phyloP scores from a whole-genome alignment of 2,888 invertebrate species.

The Cryptophagus acutangulus region DNA sequence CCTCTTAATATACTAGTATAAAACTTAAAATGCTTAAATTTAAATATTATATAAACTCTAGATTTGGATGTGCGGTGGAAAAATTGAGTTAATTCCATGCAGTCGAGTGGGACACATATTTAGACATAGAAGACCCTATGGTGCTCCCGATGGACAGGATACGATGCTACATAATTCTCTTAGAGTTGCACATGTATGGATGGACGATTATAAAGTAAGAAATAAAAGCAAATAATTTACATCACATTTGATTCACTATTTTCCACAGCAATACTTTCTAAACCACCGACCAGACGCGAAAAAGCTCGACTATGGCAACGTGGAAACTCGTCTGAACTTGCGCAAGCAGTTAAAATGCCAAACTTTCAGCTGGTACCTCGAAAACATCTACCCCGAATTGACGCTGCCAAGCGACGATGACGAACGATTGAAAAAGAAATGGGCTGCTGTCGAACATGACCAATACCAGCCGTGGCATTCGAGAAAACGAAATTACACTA shows the following conservation, averaged over 20 bases:
- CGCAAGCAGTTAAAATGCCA: constrained; percentile 72
- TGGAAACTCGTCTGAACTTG: constrained; percentile 67
- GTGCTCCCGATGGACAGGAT: constrained; percentile 73
- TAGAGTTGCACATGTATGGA: constrained; percentile 92
- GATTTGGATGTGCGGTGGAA: constrained; percentile 97
- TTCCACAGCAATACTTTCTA: constrained; percentile 67
- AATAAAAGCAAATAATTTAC: too few relatives aligned
- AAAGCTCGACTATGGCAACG: constrained; percentile 68
- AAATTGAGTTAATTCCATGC: constrained; percentile 86
- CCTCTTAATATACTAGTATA: background rate
- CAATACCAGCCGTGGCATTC: constrained; percentile 80
- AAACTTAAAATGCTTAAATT: background rate
- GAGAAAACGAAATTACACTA: constrained; percentile 68
- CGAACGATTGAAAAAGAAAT: constrained; percentile 54
- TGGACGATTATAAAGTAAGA: constrained; percentile 85
- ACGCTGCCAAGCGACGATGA: constrained; percentile 59
- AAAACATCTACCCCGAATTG: constrained; percentile 78
- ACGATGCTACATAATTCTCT: constrained; percentile 89
- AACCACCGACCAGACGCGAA: constrained; percentile 61
- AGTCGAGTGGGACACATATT: constrained; percentile 96
- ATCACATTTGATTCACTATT: too few relatives aligned
- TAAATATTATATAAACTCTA: constrained; percentile 40
- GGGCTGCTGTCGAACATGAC: constrained; percentile 58
- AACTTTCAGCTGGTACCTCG: constrained; percentile 82
- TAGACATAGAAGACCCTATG: constrained; percentile 88